These are phyloP conservation scores for Phrynosoma blainvillii DNA, from an alignment of 2,113 vertebrate genomes.

Conservation along the genomic window DNA sequence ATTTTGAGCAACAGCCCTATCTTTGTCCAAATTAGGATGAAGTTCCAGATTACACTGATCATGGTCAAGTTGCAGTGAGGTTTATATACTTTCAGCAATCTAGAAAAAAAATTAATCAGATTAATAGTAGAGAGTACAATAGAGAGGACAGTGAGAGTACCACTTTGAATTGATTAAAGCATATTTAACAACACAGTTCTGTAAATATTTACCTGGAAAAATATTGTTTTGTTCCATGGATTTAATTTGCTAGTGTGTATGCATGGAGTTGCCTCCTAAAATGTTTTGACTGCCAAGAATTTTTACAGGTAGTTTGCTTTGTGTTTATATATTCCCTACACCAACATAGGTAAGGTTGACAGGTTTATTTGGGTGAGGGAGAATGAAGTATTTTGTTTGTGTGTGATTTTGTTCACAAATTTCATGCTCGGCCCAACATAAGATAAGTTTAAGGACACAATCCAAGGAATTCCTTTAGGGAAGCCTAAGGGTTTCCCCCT, in stretches of 20 bases:
- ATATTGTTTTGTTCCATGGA: not conserved
- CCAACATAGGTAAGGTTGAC: not conserved
- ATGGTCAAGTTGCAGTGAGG: conserved; percentile 86
- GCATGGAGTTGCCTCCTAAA: not conserved
- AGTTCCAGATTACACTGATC: conserved; percentile 90
- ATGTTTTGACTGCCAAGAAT: not conserved
- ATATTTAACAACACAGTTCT: not conserved
- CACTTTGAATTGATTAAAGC: conserved; percentile 43
- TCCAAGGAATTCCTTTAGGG: not conserved
- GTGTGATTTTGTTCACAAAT: not conserved
- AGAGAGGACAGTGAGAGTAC: conserved; percentile 48
- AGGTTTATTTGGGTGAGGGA: not conserved
- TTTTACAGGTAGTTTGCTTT: not conserved
- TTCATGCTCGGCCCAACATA: not conserved
- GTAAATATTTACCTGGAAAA: not conserved
- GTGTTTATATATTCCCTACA: not conserved
- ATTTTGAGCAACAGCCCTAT: conserved; percentile 91
- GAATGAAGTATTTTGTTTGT: not conserved
- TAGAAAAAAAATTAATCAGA: conserved; percentile 76
- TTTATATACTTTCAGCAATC: conserved; percentile 81
- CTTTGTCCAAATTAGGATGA: conserved; percentile 91
- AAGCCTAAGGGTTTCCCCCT: not conserved
- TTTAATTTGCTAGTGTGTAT: not conserved
- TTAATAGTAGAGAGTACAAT: conserved; percentile 55
- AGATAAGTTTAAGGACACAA: not conserved